Percentiles rank a stretch among this genome's conserved stretches.
Evolutionary conservation across 2,888 invertebrate species (phyloP).

Genomic region (Camponotus fellah): DNA sequence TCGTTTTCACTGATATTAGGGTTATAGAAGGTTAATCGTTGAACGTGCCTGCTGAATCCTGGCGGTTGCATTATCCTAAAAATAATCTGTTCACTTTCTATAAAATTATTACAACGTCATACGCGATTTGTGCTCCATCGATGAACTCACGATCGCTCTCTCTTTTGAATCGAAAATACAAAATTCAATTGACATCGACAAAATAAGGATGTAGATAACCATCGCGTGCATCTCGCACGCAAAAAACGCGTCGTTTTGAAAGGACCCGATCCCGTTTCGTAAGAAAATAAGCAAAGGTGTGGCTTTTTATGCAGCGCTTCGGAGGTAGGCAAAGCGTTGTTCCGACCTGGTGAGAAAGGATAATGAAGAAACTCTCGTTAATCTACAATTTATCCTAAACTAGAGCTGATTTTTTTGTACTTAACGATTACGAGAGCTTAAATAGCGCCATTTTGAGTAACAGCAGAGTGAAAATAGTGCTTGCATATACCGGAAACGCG

Average conservation of each 20-base stretch:
- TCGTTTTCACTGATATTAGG: not conserved
- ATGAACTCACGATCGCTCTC: constrained; percentile 5
- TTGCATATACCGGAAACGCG: constrained; percentile 18
- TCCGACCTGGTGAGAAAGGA: constrained; percentile 25
- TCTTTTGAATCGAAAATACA: constrained; percentile 5
- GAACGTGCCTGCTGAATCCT: constrained; percentile 3
- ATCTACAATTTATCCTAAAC: constrained; percentile 32
- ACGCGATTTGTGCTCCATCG: constrained; percentile 33
- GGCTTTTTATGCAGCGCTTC: constrained; percentile 32
- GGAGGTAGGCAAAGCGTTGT: constrained; percentile 54
- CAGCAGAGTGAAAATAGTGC: constrained; percentile 40
- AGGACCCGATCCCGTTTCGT: constrained; percentile 30
- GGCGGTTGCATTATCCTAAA: constrained; percentile 4
- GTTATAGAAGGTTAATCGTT: constrained; percentile 27
- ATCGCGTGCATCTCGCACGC: not conserved
- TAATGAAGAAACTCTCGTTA: constrained; percentile 30
- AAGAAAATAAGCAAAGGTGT: constrained; percentile 39
- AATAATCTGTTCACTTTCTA: constrained; percentile 6
- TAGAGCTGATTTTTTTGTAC: constrained; percentile 41
- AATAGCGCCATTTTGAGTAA: constrained; percentile 41
- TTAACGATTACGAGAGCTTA: constrained; percentile 48
- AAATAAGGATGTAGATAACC: constrained; percentile 19
- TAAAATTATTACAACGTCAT: not conserved
- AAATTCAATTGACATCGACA: constrained; percentile 9
- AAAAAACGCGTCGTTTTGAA: not conserved